These are phyloP conservation scores for Morpho helenor DNA, from an alignment of 2,888 invertebrate genomes.

Conservation along the genomic window DNA sequence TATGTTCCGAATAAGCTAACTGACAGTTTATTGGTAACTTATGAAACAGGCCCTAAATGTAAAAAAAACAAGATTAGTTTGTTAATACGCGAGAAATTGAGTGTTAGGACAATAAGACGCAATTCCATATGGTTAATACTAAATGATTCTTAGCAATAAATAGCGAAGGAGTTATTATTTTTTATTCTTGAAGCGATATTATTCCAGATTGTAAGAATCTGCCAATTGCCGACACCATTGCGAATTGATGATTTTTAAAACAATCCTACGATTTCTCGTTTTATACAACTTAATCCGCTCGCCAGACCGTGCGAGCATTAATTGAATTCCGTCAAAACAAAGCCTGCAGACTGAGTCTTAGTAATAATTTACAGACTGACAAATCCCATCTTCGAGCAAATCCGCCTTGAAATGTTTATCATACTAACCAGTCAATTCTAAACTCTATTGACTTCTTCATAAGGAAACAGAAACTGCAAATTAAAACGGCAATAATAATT, in stretches of 20 bases:
- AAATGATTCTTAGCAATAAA: too few species aligned
- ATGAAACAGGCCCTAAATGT: too few species aligned
- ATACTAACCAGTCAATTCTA: constrained; percentile 10
- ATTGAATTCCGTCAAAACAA: constrained; percentile 59
- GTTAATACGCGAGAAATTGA: too few species aligned
- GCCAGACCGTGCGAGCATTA: constrained; percentile 43
- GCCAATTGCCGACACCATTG: constrained; percentile 9
- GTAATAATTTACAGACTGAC: constrained; percentile 53
- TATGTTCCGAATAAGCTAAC: too few species aligned
- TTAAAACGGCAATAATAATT: constrained; percentile 5
- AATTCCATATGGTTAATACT: too few species aligned
- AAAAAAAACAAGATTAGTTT: too few species aligned
- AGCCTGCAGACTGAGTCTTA: constrained; percentile 35
- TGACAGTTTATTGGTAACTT: too few species aligned
- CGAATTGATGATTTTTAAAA: constrained; percentile 25
- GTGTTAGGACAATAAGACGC: too few species aligned
- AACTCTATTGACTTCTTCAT: constrained; percentile 11
- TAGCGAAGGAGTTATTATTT: too few species aligned
- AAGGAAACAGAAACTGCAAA: not conserved
- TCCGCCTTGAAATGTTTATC: constrained; percentile 4
- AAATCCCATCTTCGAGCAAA: constrained; percentile 46
- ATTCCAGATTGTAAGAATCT: not conserved
- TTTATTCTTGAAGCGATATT: not conserved
- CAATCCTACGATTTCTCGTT: constrained; percentile 19
- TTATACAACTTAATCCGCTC: constrained; percentile 45